Evolutionary conservation across 2,888 invertebrate species (phyloP).

Genomic region (Aleiodes leptofemur): DNA sequence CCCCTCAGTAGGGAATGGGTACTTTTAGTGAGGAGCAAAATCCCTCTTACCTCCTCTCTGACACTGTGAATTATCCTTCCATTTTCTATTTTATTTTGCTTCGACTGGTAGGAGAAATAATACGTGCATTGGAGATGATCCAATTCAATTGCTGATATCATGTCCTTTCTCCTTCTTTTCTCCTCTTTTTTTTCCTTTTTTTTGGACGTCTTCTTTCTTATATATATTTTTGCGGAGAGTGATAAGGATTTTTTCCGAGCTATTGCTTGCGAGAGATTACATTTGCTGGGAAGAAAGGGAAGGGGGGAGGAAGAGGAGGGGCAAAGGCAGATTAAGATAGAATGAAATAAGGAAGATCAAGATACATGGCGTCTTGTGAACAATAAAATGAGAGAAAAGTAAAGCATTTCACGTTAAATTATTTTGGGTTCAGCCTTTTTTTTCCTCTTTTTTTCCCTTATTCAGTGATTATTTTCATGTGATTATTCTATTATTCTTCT

Average conservation of each 20-base stretch:
- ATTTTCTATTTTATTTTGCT: not conserved
- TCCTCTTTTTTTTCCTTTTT: not conserved
- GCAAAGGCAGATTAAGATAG: conserved; percentile 10
- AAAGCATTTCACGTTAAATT: conserved; percentile 5
- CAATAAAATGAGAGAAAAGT: conserved; percentile 16
- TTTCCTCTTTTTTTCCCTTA: not conserved
- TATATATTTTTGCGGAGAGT: not conserved
- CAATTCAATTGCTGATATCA: conserved; percentile 19
- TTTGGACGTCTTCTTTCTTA: not conserved
- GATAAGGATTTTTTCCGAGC: conserved; percentile 4
- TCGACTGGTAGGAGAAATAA: not conserved
- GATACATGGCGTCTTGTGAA: conserved; percentile 17
- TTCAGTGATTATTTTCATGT: conserved; percentile 7
- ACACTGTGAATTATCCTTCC: not conserved
- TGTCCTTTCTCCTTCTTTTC: not conserved
- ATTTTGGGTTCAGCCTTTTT: not conserved
- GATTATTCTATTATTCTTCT: too few relatives aligned
- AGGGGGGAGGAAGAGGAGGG: not conserved
- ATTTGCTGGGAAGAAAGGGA: not conserved
- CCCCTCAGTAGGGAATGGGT: conserved; percentile 14
- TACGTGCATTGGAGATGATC: not conserved
- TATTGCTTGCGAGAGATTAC: conserved; percentile 9
- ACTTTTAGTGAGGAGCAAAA: not conserved
- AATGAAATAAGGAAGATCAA: conserved; percentile 23
- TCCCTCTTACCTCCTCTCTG: not conserved